Evolutionary conservation across 2,888 invertebrate genomes (phyloP).

Genomic region (Hydraecia micacea): DNA sequence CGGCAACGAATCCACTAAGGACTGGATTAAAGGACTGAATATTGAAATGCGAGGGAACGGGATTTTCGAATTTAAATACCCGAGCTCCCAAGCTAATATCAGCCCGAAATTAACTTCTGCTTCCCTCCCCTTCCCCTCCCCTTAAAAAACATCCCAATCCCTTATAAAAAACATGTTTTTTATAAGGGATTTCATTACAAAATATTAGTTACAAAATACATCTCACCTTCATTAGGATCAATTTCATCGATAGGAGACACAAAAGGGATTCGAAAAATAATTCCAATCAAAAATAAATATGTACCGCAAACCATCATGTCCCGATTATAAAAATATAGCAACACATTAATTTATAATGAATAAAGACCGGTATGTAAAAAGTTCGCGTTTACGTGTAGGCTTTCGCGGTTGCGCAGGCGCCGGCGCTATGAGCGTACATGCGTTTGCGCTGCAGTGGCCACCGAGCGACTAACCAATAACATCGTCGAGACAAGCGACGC

Average conservation of each 20-base stretch:
- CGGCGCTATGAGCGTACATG: constrained; percentile 62
- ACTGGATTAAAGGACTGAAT: background rate
- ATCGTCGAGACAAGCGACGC: constrained; percentile 63
- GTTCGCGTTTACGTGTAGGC: constrained; percentile 58
- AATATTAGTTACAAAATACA: constrained; percentile 31
- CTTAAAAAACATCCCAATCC: no score
- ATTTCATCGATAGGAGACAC: constrained; percentile 84
- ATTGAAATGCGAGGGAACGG: background rate
- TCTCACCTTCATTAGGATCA: constrained; percentile 85
- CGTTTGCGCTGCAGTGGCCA: constrained; percentile 71
- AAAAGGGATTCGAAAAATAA: constrained; percentile 81
- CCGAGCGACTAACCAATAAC: constrained; percentile 71
- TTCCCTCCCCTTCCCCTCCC: background rate
- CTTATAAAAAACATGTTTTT: no score
- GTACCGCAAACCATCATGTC: constrained; percentile 74
- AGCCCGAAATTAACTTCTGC: background rate
- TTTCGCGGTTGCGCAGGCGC: constrained; percentile 63
- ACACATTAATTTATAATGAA: constrained; percentile 53
- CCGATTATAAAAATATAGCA: constrained; percentile 57
- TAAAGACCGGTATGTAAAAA: constrained; percentile 20
- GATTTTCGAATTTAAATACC: background rate
- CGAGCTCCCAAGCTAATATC: background rate
- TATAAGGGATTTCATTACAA: background rate
- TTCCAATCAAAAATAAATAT: constrained; percentile 80
- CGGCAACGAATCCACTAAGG: background rate